These are phyloP conservation scores for Coptodon bakossiorum DNA, from an alignment of 2,113 vertebrate genomes.

Conservation along the genomic window DNA sequence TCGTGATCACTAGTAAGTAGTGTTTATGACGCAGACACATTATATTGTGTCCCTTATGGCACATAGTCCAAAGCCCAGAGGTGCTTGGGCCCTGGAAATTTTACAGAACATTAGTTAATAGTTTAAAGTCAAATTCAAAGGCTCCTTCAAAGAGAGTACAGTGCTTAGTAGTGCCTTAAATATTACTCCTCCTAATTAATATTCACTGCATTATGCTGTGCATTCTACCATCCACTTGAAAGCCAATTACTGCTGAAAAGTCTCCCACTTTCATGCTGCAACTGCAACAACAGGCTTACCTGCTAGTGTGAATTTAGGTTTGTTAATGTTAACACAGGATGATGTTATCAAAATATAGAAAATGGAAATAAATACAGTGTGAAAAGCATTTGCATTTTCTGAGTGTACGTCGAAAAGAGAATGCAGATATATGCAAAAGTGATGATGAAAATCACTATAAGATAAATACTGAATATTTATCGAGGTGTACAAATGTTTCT, in stretches of 20 bases:
- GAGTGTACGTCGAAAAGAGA: neutral
- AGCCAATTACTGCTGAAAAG: conserved; percentile 59
- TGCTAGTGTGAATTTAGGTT: conserved; percentile 18
- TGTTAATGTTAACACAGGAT: conserved; percentile 31
- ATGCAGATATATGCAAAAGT: neutral
- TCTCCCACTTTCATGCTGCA: conserved; percentile 40
- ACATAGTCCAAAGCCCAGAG: neutral
- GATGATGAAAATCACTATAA: neutral
- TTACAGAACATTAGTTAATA: neutral
- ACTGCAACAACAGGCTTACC: conserved; percentile 43
- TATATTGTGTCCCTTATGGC: neutral
- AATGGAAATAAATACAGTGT: neutral
- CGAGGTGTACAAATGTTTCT: neutral
- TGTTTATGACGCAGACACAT: neutral
- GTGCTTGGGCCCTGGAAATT: neutral
- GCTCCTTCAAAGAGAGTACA: neutral
- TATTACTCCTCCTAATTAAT: conserved; percentile 42
- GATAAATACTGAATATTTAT: neutral
- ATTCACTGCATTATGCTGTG: conserved; percentile 49
- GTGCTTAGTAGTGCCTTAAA: conserved; percentile 6
- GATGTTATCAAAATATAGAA: neutral
- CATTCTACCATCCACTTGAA: conserved; percentile 55
- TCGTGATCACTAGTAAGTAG: neutral
- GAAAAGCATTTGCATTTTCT: neutral
- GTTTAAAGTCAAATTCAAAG: conserved; percentile 21